Conservation (phyloP, 23 tunicate species). For the Trididemnum clinides region DNA sequence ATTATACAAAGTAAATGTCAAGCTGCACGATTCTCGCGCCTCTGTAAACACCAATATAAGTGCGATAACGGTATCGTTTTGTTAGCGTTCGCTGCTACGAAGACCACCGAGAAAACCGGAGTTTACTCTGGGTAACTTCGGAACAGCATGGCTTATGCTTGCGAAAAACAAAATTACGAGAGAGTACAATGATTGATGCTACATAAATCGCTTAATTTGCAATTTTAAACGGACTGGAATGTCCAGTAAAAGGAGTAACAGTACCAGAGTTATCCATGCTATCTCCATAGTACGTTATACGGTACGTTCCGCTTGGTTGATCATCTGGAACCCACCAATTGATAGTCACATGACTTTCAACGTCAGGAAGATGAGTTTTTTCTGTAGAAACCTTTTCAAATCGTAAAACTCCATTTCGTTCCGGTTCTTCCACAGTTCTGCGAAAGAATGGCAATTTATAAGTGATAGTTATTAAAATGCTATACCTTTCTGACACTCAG, state of each 20-base stretch:
- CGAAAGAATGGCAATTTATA: background rate
- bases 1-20: too few relatives aligned
- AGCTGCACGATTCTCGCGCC: too few relatives aligned
- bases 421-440: slow-evolving; percentile 4
- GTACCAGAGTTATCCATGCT: slow-evolving; percentile 22
- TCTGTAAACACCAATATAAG: too few relatives aligned
- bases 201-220: background rate
- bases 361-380: background rate
- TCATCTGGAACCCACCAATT: slow-evolving; percentile 85
- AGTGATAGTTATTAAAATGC: too few relatives aligned
- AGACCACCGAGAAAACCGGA: too few relatives aligned
- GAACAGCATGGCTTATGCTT: too few relatives aligned
- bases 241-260: slow-evolving; percentile 65
- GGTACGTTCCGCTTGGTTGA: slow-evolving; percentile 61
- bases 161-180: too few relatives aligned
- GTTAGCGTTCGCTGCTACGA: too few relatives aligned
- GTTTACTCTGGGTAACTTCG: too few relatives aligned
- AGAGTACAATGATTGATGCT: too few relatives aligned
- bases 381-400: background rate
- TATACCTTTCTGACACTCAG: too few relatives aligned
- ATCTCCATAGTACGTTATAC: slow-evolving; percentile 74
- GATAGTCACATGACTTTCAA: slow-evolving; percentile 82
- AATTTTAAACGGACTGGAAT: slow-evolving; percentile 46
- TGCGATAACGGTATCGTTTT: too few relatives aligned
- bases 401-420: slow-evolving; percentile 1